phyloP scores from a whole-genome alignment of 2,888 invertebrate species.

The Aphrophora alni region DNA sequence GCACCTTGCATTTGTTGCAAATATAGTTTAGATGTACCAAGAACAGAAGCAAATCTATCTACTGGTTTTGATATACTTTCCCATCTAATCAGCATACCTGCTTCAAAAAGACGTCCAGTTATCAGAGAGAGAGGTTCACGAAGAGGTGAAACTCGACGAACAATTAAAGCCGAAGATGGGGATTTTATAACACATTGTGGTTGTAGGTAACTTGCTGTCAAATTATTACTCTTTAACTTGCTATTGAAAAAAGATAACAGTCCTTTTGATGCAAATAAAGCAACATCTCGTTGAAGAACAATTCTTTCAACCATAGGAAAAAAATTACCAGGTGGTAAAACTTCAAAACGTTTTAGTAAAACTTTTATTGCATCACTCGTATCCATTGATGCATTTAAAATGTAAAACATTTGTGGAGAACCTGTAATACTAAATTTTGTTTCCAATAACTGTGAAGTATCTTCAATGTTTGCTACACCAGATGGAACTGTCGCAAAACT shows the following conservation, averaged over 20 bases:
- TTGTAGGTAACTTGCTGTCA: constrained; percentile 22
- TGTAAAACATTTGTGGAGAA: constrained; percentile 45
- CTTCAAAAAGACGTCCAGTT: constrained; percentile 31
- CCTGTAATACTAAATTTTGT: constrained; percentile 49
- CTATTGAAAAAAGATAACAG: constrained; percentile 32
- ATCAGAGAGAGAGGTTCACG: constrained; percentile 28
- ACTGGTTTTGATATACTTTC: constrained; percentile 16
- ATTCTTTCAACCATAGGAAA: constrained; percentile 39
- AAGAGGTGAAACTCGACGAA: constrained; percentile 30
- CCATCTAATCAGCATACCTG: constrained; percentile 33
- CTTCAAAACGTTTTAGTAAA: constrained; percentile 44
- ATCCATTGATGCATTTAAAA: constrained; percentile 45
- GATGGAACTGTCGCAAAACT: constrained; percentile 52
- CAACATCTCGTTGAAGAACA: constrained; percentile 39
- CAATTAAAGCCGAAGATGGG: constrained; percentile 33
- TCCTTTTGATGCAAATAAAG: constrained; percentile 42
- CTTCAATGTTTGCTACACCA: constrained; percentile 47
- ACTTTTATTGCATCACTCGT: constrained; percentile 39
- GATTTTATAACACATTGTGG: constrained; percentile 32
- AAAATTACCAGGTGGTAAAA: constrained; percentile 44
- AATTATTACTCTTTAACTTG: constrained; percentile 25
- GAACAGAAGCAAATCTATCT: background rate
- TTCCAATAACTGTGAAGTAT: constrained; percentile 44
- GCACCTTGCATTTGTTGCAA: constrained; percentile 34
- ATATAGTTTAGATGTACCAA: constrained; percentile 21